phyloP scores from a whole-genome alignment of 2,888 invertebrate species.

The Pachymerium ferrugineum region DNA sequence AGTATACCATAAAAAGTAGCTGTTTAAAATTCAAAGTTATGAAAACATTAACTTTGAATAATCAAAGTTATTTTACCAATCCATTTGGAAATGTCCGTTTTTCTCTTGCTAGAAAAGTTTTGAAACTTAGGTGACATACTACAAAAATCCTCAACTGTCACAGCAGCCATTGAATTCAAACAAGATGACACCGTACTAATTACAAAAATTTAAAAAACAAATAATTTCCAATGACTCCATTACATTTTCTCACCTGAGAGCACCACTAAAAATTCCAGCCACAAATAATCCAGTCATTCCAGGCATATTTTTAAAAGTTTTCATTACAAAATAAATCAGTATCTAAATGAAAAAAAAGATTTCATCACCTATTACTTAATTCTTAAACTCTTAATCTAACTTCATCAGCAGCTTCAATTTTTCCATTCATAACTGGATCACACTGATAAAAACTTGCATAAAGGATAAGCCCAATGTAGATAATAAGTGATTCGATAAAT shows the following conservation, averaged over 20 bases:
- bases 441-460: background rate
- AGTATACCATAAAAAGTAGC: background rate
- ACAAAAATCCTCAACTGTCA: slow-evolving; percentile 46
- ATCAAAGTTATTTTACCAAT: too few relatives aligned
- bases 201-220: background rate
- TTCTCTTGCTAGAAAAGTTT: background rate
- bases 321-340: slow-evolving; percentile 83
- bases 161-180: slow-evolving; percentile 48
- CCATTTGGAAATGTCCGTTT: background rate
- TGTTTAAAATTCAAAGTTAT: background rate
- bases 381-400: background rate
- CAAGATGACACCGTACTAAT: slow-evolving; percentile 49
- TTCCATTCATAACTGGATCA: background rate
- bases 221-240: background rate
- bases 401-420: background rate
- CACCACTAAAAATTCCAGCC: slow-evolving; percentile 91
- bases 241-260: slow-evolving; percentile 73
- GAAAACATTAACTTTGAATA: background rate
- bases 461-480: slow-evolving; percentile 2
- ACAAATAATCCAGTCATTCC: slow-evolving; percentile 90
- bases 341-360: slow-evolving; percentile 54
- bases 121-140: too few relatives aligned
- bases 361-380: background rate
- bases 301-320: slow-evolving; percentile 64
- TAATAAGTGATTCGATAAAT: background rate